A percentile compares a stretch with the other conserved stretches of the same genome.
These are phyloP conservation scores for Metacarcinus magister DNA, from an alignment of 2,888 invertebrate species.

Conservation along the genomic window DNA sequence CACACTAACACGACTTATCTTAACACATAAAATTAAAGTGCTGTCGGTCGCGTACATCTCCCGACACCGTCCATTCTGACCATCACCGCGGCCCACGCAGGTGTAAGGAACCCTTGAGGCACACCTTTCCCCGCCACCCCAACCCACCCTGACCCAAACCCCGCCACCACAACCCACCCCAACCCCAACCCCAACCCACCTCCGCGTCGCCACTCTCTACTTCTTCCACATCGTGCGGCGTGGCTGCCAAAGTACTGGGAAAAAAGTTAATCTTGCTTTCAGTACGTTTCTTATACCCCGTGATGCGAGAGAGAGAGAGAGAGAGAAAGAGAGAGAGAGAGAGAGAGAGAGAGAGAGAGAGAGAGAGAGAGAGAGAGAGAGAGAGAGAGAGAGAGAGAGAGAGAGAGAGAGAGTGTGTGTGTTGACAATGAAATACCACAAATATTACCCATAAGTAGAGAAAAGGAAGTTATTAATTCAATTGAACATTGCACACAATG, in stretches of 20 bases:
- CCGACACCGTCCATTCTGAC: neutral
- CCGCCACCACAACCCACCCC: neutral
- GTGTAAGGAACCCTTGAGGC: neutral
- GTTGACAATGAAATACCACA: too few relatives aligned
- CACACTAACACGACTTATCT: neutral
- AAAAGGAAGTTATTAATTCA: too few relatives aligned
- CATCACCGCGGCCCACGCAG: neutral
- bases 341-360: conserved; percentile 47
- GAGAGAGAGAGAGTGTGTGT: conserved; percentile 35
- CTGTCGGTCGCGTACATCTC: neutral
- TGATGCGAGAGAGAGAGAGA: neutral
- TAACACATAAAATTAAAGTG: neutral
- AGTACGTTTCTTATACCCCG: neutral
- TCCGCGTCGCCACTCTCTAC: neutral
- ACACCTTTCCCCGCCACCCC: neutral
- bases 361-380: conserved; percentile 52
- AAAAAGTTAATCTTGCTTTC: neutral
- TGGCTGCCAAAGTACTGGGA: neutral
- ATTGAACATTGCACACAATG: neutral
- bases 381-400: conserved; percentile 55
- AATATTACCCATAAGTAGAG: too few relatives aligned
- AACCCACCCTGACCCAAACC: neutral
- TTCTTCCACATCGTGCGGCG: neutral
- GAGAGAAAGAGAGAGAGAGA: conserved; percentile 31
- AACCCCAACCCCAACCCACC: neutral